Evolutionary conservation across 2,113 vertebrate genomes (phyloP).

Genomic region (Chascanopsetta lugubris): DNA sequence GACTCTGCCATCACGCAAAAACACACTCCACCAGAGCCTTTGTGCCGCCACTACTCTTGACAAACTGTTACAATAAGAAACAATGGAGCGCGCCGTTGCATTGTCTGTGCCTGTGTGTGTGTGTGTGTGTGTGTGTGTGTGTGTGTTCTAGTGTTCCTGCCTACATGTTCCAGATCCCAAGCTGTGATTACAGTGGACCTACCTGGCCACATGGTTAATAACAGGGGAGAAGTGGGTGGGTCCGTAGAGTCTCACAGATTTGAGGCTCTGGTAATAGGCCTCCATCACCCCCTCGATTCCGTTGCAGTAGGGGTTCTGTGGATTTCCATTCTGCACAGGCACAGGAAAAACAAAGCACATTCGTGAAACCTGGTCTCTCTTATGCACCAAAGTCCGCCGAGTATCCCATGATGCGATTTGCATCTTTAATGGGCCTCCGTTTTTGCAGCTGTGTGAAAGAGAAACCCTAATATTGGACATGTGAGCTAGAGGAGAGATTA

Average conservation of each 20-base stretch:
- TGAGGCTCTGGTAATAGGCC: conserved; percentile 94
- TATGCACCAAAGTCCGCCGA: too few relatives aligned
- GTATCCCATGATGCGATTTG: background rate
- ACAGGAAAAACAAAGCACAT: conserved; percentile 10
- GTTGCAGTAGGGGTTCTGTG: conserved; percentile 94
- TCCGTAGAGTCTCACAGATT: conserved; percentile 92
- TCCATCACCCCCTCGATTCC: conserved; percentile 97
- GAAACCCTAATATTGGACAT: background rate
- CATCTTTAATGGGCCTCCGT: background rate
- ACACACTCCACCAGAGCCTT: too few relatives aligned
- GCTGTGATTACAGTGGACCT: conserved; percentile 39
- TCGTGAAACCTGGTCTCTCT: too few relatives aligned
- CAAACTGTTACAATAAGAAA: too few relatives aligned
- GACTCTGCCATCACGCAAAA: too few relatives aligned
- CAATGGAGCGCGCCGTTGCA: too few relatives aligned
- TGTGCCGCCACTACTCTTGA: too few relatives aligned
- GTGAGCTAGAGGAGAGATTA: background rate
- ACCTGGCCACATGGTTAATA: conserved; percentile 98
- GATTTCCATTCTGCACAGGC: conserved; percentile 91
- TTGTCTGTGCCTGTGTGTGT: too few relatives aligned
- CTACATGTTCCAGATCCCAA: background rate
- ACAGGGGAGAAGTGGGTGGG: conserved; percentile 98
- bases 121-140: background rate
- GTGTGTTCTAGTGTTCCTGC: background rate
- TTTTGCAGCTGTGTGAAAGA: background rate